Evolutionary conservation across 2,113 vertebrate species (phyloP).

Genomic region (Poicephalus gulielmi): DNA sequence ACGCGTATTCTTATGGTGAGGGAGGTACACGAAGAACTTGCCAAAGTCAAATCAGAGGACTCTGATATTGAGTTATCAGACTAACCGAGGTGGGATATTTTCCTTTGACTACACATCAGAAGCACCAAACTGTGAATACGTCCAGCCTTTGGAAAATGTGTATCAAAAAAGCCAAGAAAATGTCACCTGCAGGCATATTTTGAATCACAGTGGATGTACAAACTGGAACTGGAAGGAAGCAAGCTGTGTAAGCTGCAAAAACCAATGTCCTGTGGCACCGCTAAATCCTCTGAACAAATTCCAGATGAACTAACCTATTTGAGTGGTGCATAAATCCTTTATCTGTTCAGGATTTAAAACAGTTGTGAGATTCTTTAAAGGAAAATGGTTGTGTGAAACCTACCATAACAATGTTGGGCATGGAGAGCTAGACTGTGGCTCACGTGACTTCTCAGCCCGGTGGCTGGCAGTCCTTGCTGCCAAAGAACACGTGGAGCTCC

Average conservation of each 20-base stretch:
- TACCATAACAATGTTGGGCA: constrained; percentile 67
- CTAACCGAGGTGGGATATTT: constrained; percentile 69
- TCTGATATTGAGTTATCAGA: constrained; percentile 83
- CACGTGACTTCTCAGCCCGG: constrained; percentile 52
- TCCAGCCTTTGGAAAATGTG: constrained; percentile 72
- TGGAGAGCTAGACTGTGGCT: constrained; percentile 67
- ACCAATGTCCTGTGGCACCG: constrained; percentile 52
- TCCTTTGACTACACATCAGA: constrained; percentile 68
- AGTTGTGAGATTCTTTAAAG: constrained; percentile 76
- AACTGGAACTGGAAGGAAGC: constrained; percentile 72
- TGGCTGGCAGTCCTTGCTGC: constrained; percentile 60
- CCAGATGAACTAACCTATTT: constrained; percentile 63
- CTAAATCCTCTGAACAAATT: constrained; percentile 58
- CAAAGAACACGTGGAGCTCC: constrained; percentile 31
- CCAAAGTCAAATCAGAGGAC: constrained; percentile 84
- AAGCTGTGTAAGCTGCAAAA: constrained; percentile 50
- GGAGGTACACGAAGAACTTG: constrained; percentile 87
- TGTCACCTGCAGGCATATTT: constrained; percentile 57
- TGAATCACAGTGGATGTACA: constrained; percentile 72
- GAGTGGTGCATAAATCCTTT: constrained; percentile 75
- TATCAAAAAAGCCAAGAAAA: constrained; percentile 47
- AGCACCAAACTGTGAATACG: constrained; percentile 83
- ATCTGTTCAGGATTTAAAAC: constrained; percentile 69
- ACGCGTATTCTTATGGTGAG: constrained; percentile 91
- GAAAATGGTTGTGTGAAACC: constrained; percentile 72